Evolutionary conservation across 2,797 vertebrate genomes (phyloP).

Genomic region (Pelobates cultripes): DNA sequence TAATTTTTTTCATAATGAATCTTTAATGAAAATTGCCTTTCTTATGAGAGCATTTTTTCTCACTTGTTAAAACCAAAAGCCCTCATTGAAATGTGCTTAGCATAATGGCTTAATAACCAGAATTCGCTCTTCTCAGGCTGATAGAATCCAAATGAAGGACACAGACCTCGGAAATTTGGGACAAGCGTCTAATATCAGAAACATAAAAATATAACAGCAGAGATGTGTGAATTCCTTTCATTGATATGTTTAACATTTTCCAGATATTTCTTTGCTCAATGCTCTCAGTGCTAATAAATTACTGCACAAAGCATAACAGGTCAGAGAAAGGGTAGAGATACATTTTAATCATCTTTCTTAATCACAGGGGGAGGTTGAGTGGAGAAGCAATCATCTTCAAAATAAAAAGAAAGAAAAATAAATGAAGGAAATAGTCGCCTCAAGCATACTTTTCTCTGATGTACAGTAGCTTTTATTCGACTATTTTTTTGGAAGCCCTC

Average conservation of each 20-base stretch:
- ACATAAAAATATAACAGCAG: conserved; percentile 61
- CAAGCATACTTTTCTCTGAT: conserved; percentile 38
- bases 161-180: conserved; percentile 58
- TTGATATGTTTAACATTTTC: conserved; percentile 48
- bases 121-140: conserved; percentile 57
- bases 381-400: conserved; percentile 50
- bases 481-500: conserved; percentile 43
- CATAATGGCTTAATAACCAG: conserved; percentile 62
- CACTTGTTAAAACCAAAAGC: conserved; percentile 72
- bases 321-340: conserved; percentile 51
- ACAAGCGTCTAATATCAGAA: conserved; percentile 50
- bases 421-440: conserved; percentile 45
- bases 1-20: conserved; percentile 73
- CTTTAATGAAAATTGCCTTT: conserved; percentile 69
- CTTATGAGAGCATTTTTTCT: conserved; percentile 68
- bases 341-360: conserved; percentile 53
- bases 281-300: conserved; percentile 44
- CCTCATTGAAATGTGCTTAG: conserved; percentile 70
- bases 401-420: conserved; percentile 54
- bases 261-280: conserved; percentile 45
- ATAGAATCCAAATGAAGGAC: conserved; percentile 63
- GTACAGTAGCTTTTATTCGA: conserved; percentile 36
- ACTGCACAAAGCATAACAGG: conserved; percentile 54
- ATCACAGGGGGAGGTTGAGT: conserved; percentile 39
- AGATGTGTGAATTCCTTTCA: conserved; percentile 42